Conservation (phyloP, 2,797 vertebrate genomes). For the Myiothlypis chrysogaster region DNA sequence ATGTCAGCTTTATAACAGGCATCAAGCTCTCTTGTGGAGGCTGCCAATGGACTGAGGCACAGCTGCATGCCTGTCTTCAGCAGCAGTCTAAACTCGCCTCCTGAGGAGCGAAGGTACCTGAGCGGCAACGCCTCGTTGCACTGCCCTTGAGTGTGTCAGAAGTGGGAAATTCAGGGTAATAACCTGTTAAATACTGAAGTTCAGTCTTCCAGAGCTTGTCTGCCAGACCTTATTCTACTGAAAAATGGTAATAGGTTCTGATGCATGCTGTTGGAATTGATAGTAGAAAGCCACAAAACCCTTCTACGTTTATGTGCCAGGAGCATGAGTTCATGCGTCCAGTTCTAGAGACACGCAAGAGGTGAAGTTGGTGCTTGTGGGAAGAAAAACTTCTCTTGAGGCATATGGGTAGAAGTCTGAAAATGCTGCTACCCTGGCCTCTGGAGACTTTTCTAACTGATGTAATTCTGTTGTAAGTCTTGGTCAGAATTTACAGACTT, state of each 20-base stretch:
- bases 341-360: neutral
- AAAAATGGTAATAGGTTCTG: neutral
- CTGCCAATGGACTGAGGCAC: neutral
- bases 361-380: neutral
- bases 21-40: neutral
- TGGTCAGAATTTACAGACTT: neutral
- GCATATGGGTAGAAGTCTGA: neutral
- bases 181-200: neutral
- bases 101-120: neutral
- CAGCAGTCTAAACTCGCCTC: neutral
- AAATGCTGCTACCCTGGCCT: neutral
- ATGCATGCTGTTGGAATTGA: neutral
- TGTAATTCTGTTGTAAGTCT: neutral
- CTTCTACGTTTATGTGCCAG: neutral
- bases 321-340: neutral
- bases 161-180: neutral
- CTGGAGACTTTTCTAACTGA: neutral
- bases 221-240: neutral
- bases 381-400: neutral
- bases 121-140: neutral
- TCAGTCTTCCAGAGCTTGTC: neutral
- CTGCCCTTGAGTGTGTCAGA: neutral
- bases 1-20: neutral
- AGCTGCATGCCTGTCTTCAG: neutral
- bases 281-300: neutral